phyloP scores from a whole-genome alignment of 1,140 invertebrate species.

The Holotrichia oblita region DNA sequence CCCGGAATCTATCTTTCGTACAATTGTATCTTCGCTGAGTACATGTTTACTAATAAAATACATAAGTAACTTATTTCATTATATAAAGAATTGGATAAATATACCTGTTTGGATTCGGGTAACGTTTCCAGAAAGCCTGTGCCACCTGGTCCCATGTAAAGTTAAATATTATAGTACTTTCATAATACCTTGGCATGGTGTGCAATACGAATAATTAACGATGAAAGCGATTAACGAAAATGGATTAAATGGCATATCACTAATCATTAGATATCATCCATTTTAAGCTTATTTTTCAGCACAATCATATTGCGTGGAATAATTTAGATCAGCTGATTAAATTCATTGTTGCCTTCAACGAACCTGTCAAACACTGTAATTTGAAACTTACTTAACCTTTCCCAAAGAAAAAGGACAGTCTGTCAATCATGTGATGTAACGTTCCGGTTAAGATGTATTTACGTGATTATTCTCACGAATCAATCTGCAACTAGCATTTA shows the following conservation, averaged over 20 bases:
- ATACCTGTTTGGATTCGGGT: constrained; percentile 93
- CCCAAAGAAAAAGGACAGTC: neutral
- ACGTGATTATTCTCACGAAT: constrained; percentile 5
- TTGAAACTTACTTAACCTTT: neutral
- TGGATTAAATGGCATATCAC: constrained; percentile 29
- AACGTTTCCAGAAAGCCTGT: constrained; percentile 88
- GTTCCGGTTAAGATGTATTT: neutral
- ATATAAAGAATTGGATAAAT: constrained; percentile 37
- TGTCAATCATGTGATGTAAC: constrained; percentile 21
- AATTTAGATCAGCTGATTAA: neutral
- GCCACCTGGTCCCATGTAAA: constrained; percentile 92
- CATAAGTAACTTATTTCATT: too few species aligned
- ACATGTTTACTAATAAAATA: constrained; percentile 80
- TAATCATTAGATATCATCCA: neutral
- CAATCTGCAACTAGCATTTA: neutral
- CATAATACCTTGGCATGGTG: constrained; percentile 77
- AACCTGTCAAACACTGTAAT: constrained; percentile 23
- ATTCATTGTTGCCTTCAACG: neutral
- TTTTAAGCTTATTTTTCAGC: neutral
- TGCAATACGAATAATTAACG: neutral
- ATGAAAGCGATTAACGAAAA: constrained; percentile 1
- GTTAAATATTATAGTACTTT: constrained; percentile 78
- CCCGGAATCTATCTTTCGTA: constrained; percentile 78
- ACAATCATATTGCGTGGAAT: constrained; percentile 11
- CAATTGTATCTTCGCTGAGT: constrained; percentile 89